phyloP scores from a whole-genome alignment of 2,888 invertebrate species.

The Eristalinus aeneus region DNA sequence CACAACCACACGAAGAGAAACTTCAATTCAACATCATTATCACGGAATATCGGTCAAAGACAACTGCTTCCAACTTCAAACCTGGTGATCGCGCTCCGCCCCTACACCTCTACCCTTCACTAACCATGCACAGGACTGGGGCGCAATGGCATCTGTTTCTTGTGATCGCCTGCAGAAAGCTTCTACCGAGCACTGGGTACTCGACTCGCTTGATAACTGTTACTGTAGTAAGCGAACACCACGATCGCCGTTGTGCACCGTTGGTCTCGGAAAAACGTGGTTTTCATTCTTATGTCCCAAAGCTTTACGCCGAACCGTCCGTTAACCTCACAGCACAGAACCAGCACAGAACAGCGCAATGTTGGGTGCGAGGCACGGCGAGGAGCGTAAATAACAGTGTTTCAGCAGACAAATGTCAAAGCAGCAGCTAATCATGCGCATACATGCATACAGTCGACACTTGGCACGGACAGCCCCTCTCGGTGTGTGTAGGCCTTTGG shows the following conservation, averaged over 20 bases:
- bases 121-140: background rate
- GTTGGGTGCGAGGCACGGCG: background rate
- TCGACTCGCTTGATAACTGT: slow-evolving; percentile 44
- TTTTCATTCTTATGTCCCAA: slow-evolving; percentile 18
- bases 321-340: slow-evolving; percentile 25
- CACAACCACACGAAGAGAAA: background rate
- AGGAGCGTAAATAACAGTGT: background rate
- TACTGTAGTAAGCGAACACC: slow-evolving; percentile 37
- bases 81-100: background rate
- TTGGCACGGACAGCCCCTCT: slow-evolving; percentile 11
- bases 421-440: slow-evolving; percentile 28
- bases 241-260: background rate
- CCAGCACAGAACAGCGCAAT: background rate
- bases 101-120: background rate
- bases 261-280: slow-evolving; percentile 13
- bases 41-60: slow-evolving; percentile 64
- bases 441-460: slow-evolving; percentile 7
- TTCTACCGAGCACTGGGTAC: background rate
- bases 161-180: background rate
- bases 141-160: background rate
- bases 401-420: background rate
- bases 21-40: slow-evolving; percentile 16
- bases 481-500: slow-evolving; percentile 34
- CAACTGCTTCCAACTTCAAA: slow-evolving; percentile 50
- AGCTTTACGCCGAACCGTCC: slow-evolving; percentile 2